Percentiles rank a stretch among this genome's conserved stretches.
These are phyloP conservation scores for Siderastrea siderea DNA, from an alignment of 92 coral and sea anemone genomes.

Conservation along the genomic window DNA sequence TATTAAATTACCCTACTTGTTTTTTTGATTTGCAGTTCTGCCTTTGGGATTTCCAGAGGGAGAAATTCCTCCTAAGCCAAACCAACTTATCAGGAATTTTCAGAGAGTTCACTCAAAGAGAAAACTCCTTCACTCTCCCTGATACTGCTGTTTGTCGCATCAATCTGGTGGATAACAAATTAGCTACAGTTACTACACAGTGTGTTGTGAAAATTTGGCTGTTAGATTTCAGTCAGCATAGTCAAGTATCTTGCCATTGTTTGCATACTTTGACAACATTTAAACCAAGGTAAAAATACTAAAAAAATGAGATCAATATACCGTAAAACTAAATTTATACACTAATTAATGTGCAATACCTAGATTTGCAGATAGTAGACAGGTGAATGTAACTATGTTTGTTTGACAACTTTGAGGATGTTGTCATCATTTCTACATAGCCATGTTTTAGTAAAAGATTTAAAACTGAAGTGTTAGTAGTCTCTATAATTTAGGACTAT, in stretches of 20 bases:
- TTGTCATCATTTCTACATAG: no score
- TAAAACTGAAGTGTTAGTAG: no score
- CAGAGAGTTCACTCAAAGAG: conserved; percentile 28
- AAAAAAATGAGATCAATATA: no score
- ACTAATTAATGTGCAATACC: no score
- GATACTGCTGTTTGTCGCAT: conserved; percentile 78
- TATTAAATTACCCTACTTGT: no score
- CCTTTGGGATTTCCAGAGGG: conserved; percentile 81
- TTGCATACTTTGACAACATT: conserved; percentile 84
- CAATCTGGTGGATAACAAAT: conserved; percentile 82
- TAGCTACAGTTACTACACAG: conserved; percentile 87
- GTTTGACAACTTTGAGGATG: no score
- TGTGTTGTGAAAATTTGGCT: conserved; percentile 90
- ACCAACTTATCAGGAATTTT: conserved; percentile 59
- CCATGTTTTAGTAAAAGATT: no score
- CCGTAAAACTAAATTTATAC: no score
- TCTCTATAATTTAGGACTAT: no score
- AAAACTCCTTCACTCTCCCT: conserved; percentile 21
- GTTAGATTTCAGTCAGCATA: conserved; percentile 67
- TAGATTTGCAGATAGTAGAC: no score
- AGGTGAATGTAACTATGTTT: no score
- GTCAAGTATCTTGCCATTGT: conserved; percentile 70
- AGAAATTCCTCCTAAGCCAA: conserved; percentile 68
- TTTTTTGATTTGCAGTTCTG: conserved; percentile 65
- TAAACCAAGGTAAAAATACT: conserved; percentile 76